phyloP scores from a whole-genome alignment of 37 sponge, comb jelly and placozoan genomes.

The Cliona cf. orientalis region DNA sequence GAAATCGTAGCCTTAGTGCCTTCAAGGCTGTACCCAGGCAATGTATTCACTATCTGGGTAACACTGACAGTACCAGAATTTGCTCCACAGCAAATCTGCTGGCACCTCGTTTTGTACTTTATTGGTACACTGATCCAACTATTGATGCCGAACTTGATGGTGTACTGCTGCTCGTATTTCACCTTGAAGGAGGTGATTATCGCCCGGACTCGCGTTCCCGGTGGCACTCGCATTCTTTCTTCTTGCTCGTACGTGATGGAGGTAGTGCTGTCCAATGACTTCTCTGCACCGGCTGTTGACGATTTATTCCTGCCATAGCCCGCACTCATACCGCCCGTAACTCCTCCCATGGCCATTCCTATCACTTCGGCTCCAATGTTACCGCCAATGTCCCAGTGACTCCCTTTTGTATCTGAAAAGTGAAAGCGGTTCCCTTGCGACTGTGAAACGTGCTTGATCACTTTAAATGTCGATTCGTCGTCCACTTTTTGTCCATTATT shows the following conservation, averaged over 20 bases:
- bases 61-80: not conserved
- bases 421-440: conserved; percentile 3
- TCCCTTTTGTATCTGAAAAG: conserved; percentile 7
- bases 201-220: not conserved
- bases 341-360: not conserved
- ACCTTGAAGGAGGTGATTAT: not conserved
- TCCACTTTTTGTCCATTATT: conserved; percentile 2
- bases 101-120: not conserved
- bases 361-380: conserved; percentile 10
- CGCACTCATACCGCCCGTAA: not conserved
- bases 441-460: not conserved
- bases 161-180: conserved; percentile 2
- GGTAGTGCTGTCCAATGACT: not conserved
- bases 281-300: not conserved
- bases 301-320: not conserved
- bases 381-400: not conserved
- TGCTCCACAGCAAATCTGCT: not conserved
- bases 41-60: not conserved
- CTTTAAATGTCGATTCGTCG: conserved; percentile 8
- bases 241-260: not conserved
- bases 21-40: not conserved
- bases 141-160: not conserved
- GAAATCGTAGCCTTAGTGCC: not conserved
- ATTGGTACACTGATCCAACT: not conserved
- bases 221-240: not conserved